These are phyloP conservation scores for Neria commutata DNA, from an alignment of 2,888 invertebrate genomes.

Conservation along the genomic window DNA sequence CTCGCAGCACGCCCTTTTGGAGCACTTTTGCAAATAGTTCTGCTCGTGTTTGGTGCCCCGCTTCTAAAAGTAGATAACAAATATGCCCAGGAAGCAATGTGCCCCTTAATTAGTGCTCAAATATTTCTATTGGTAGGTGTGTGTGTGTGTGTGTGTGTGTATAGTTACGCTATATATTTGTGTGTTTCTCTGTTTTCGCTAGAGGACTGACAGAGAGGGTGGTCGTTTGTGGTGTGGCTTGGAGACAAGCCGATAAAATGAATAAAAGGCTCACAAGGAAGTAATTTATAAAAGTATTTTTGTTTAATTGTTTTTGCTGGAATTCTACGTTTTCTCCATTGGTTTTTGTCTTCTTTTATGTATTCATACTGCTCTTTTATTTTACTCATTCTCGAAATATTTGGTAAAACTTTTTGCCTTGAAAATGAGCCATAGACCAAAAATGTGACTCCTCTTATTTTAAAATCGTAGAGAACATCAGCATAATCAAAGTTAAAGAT, in stretches of 20 bases:
- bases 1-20: conserved; percentile 6
- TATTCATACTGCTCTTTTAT: too few relatives aligned
- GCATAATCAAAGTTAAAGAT: too few relatives aligned
- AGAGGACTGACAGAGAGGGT: not conserved
- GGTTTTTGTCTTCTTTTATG: conserved; percentile 16
- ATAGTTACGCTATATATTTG: conserved; percentile 14
- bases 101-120: conserved; percentile 55
- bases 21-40: not conserved
- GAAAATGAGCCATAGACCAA: too few relatives aligned
- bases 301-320: conserved; percentile 51
- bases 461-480: too few relatives aligned
- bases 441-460: too few relatives aligned
- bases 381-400: too few relatives aligned
- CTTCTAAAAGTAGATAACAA: conserved; percentile 45
- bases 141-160: not conserved
- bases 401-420: too few relatives aligned
- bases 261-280: conserved; percentile 50
- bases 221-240: not conserved
- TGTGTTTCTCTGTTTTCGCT: not conserved
- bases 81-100: conserved; percentile 52
- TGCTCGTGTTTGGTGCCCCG: not conserved
- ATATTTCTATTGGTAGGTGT: conserved; percentile 4
- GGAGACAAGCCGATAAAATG: conserved; percentile 25
- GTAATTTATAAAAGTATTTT: conserved; percentile 55
- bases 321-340: conserved; percentile 38